These are phyloP conservation scores for Aethes cnicana DNA, from an alignment of 2,888 invertebrate genomes.

Conservation along the genomic window DNA sequence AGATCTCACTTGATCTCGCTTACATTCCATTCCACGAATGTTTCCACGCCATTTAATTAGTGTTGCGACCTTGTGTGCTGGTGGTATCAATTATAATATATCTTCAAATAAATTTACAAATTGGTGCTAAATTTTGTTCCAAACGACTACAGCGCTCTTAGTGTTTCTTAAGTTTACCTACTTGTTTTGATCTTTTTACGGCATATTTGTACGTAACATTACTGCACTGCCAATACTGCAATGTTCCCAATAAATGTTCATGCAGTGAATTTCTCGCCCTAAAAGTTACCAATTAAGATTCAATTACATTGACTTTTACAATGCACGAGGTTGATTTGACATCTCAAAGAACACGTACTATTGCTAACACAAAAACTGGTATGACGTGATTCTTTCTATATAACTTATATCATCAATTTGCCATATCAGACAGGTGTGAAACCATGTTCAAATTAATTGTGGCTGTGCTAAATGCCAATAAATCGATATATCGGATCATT, in stretches of 20 bases:
- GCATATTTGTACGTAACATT: too few species aligned
- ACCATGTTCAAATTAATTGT: slow-evolving; percentile 49
- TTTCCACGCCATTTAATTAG: slow-evolving; percentile 54
- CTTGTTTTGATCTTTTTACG: too few species aligned
- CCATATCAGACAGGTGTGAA: slow-evolving; percentile 44
- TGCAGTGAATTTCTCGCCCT: slow-evolving; percentile 6
- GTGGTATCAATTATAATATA: slow-evolving; percentile 25
- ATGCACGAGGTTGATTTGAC: slow-evolving; percentile 1
- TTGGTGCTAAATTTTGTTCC: slow-evolving; percentile 10
- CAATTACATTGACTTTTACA: slow-evolving; percentile 1
- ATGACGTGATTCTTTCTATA: slow-evolving; percentile 33
- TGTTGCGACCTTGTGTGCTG: slow-evolving; percentile 48
- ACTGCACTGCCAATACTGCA: slow-evolving; percentile 10
- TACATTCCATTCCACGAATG: slow-evolving; percentile 65
- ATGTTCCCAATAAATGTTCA: too few species aligned
- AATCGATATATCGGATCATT: slow-evolving; percentile 50
- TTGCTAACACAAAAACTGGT: slow-evolving; percentile 4
- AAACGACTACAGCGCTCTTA: background rate
- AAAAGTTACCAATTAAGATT: slow-evolving; percentile 15
- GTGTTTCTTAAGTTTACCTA: too few species aligned
- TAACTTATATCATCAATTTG: slow-evolving; percentile 40
- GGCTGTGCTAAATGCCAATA: slow-evolving; percentile 47
- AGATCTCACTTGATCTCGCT: slow-evolving; percentile 57
- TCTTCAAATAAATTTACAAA: slow-evolving; percentile 23
- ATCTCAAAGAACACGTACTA: background rate